Base-by-base conservation (phyloP, 2,888 invertebrate species). In the Parochlus steinenii region DNA sequence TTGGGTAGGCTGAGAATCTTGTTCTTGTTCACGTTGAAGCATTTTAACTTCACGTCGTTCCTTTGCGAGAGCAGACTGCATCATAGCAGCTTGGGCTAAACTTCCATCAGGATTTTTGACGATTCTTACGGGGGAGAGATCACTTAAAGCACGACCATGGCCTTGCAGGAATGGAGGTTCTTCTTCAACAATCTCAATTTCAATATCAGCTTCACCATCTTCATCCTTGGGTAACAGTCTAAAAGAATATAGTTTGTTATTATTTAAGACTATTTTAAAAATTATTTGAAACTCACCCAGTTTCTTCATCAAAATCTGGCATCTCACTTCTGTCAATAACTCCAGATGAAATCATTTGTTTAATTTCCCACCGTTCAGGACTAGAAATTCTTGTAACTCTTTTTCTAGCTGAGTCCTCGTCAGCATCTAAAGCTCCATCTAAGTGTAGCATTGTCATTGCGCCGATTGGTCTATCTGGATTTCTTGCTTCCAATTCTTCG, bases 71-170 rank as follows among this genome's bases (percentile, higher is more conserved):
- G 98, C 98, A 8, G 86, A 87, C 57, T 98, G 98, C 93, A 93
- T 99, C 89, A 99, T 93, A 1, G 98, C 98, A 0, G 98, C 93
- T 57, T 98, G 98, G 0, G 97, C 97, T 15, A 99, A 60, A 0
- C 95, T 95, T 0, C 98, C 98, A 56, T 99, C 98, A 0, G 98
- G 98, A 66, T 99, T 99, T 63, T 95, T 95, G 0, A 97, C 90
- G 43, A 97, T 95, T 43, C 81, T 62, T 3, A 93, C 92, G 0
- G 95, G 95, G 38, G 89, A 90, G 3, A 95, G 64, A 53, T 95
- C 93, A 44, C 90, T 83, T 1, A 87, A 58, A 1, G 87, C 83
- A 42, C 93, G 65, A 0, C 93, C 92, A 53, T 92, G 79, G n/a
- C 90, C 86, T 39, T 82, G 76, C 2, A 99, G 64, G 61, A 99